A percentile compares a stretch with the other conserved stretches of the same genome.
Conservation (phyloP, 2,113 vertebrate genomes). For the Balaenoptera acutorostrata region DNA sequence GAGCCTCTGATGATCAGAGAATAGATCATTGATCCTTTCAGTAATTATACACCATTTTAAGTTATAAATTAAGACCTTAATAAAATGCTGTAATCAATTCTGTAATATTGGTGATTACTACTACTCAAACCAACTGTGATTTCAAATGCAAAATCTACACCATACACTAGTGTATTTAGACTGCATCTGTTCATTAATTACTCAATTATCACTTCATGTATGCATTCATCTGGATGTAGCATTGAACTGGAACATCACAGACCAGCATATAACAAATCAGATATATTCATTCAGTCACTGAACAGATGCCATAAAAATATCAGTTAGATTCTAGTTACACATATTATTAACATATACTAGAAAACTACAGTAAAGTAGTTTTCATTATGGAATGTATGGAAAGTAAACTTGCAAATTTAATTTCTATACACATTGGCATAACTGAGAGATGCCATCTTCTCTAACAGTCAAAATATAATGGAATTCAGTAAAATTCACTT, state of each 20-base stretch:
- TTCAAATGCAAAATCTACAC: not conserved
- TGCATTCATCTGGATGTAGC: not conserved
- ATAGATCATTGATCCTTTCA: not conserved
- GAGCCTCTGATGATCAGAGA: not conserved
- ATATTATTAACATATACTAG: not conserved
- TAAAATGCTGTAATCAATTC: not conserved
- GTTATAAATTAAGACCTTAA: not conserved
- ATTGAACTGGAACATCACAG: not conserved
- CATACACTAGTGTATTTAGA: not conserved
- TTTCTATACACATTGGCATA: not conserved
- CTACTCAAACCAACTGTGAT: not conserved
- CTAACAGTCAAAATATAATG: not conserved
- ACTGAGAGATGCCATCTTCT: not conserved
- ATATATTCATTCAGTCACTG: not conserved
- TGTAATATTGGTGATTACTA: not conserved
- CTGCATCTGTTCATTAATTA: not conserved
- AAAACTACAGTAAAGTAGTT: not conserved
- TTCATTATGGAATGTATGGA: not conserved
- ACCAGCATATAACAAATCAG: not conserved
- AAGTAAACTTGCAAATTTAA: not conserved
- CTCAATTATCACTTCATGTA: not conserved
- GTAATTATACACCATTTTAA: not conserved
- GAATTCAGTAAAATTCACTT: not conserved
- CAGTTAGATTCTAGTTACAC: not conserved
- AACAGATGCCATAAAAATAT: not conserved